Evolutionary conservation across 2,888 invertebrate genomes (phyloP).

Genomic region (Nemotelus nigrinus): DNA sequence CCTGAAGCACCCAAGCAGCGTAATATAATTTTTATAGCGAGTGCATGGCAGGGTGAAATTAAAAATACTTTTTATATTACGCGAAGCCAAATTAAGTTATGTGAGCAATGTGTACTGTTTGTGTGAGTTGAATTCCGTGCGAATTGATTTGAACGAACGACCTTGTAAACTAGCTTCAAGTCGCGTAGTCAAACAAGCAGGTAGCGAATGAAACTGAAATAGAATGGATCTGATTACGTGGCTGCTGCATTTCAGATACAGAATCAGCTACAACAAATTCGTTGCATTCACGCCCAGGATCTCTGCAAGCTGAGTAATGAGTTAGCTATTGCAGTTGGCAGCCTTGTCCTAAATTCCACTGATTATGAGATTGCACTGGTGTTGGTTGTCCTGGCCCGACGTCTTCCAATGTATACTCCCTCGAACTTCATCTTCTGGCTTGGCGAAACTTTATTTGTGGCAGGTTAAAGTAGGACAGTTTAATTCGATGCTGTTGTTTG

Average conservation of each 20-base stretch:
- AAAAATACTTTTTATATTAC: constrained; percentile 25
- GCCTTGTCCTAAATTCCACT: background rate
- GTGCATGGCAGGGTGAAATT: constrained; percentile 38
- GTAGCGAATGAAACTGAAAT: background rate
- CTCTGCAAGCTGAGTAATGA: background rate
- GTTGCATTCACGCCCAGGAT: too few species aligned
- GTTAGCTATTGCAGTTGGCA: background rate
- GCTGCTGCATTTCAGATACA: too few species aligned
- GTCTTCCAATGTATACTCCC: constrained; percentile 25
- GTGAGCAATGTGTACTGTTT: constrained; percentile 25
- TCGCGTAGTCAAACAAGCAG: background rate
- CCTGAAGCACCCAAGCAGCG: background rate
- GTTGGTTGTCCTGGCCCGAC: constrained; percentile 6
- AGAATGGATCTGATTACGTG: background rate
- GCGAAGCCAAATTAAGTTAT: constrained; percentile 29
- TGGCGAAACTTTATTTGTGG: constrained; percentile 32
- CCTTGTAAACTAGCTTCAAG: background rate
- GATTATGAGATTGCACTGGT: constrained; percentile 13
- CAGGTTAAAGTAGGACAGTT: constrained; percentile 30
- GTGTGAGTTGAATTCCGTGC: constrained; percentile 20
- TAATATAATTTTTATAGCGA: constrained; percentile 29
- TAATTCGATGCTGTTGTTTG: constrained; percentile 25
- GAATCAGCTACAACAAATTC: too few species aligned
- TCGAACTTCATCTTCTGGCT: constrained; percentile 10
- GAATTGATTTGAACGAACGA: constrained; percentile 6